Percentiles rank a stretch among this genome's conserved stretches.
phyloP scores from a whole-genome alignment of 2,888 invertebrate genomes.

The Drosophila birchii region DNA sequence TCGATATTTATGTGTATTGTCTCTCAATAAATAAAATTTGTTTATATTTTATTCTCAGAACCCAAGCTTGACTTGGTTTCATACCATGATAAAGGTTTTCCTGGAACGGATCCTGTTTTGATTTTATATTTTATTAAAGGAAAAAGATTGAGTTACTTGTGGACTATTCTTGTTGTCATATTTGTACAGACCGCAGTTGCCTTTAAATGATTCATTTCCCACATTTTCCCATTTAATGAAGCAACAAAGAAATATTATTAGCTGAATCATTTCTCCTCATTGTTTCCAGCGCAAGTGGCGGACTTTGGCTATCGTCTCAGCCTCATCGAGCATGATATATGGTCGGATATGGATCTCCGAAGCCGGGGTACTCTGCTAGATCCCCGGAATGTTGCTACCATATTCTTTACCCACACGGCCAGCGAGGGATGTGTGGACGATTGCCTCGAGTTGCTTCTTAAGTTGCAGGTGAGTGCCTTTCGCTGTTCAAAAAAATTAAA shows the following conservation, averaged over 20 bases:
- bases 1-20: neutral
- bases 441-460: slow-evolving; percentile 82
- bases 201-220: slow-evolving; percentile 11
- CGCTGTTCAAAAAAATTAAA: neutral
- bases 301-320: slow-evolving; percentile 71
- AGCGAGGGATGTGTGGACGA: slow-evolving; percentile 82
- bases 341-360: slow-evolving; percentile 66
- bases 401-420: slow-evolving; percentile 85
- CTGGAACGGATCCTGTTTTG: neutral
- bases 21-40: neutral
- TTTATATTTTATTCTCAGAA: neutral
- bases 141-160: neutral
- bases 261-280: slow-evolving; percentile 21
- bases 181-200: neutral
- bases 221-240: slow-evolving; percentile 12
- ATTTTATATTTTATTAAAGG: neutral
- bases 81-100: neutral
- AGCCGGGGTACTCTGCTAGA: slow-evolving; percentile 52
- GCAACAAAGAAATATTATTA: slow-evolving; percentile 9
- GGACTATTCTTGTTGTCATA: neutral
- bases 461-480: slow-evolving; percentile 84
- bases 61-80: neutral
- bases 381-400: slow-evolving; percentile 76
- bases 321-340: slow-evolving; percentile 77
- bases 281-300: slow-evolving; percentile 55